Percentiles rank a stretch among this genome's conserved stretches.
Evolutionary conservation across 2,113 vertebrate species (phyloP).

Genomic region (Sterna hirundo): DNA sequence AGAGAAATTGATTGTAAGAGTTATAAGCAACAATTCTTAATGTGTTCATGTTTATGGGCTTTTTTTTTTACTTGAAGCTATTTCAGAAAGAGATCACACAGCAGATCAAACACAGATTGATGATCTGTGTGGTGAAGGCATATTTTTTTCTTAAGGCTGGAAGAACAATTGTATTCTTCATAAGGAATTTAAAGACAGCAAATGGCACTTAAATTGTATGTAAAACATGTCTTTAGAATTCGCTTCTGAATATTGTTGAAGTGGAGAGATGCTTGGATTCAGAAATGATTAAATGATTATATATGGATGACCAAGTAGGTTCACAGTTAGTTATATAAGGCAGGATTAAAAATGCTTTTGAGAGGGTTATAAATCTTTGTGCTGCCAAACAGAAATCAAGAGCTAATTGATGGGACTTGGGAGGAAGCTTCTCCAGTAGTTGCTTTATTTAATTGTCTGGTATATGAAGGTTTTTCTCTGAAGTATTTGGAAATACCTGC

Average conservation of each 20-base stretch:
- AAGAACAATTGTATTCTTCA: neutral
- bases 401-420: neutral
- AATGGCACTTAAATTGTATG: neutral
- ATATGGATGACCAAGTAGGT: neutral
- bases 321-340: conserved; percentile 30
- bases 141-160: neutral
- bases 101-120: neutral
- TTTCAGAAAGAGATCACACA: neutral
- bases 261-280: neutral
- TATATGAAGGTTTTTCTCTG: neutral
- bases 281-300: neutral
- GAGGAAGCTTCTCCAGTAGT: neutral
- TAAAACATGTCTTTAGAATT: neutral
- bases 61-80: neutral
- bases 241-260: neutral
- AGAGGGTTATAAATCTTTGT: conserved; percentile 8
- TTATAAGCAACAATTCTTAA: neutral
- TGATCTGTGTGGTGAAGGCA: neutral
- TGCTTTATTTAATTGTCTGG: neutral
- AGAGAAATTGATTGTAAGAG: neutral
- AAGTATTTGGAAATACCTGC: neutral
- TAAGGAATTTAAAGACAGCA: neutral
- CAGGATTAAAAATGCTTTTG: conserved; percentile 37
- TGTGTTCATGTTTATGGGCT: neutral
- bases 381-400: neutral